Conservation (phyloP, 2,113 vertebrate species). For the Alligator mississippiensis region DNA sequence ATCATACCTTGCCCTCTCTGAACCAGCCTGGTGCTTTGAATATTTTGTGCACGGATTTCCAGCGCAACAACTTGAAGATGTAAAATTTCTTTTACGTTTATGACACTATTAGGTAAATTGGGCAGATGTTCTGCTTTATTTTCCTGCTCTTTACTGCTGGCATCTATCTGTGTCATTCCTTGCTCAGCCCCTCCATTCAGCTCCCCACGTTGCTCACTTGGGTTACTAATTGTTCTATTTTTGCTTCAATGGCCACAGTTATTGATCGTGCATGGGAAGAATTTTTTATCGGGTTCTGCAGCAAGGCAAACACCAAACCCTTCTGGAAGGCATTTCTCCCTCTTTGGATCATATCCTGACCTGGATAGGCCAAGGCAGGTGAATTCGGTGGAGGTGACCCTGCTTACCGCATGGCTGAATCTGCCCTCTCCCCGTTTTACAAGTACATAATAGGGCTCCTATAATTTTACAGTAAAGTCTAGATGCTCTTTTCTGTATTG, state of each 20-base stretch:
- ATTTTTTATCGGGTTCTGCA: neutral
- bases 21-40: neutral
- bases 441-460: neutral
- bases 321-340: neutral
- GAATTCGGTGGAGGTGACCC: neutral
- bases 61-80: neutral
- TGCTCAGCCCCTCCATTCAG: neutral
- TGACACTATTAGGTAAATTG: constrained; percentile 30
- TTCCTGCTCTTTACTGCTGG: constrained; percentile 1
- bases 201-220: neutral
- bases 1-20: neutral
- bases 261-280: neutral
- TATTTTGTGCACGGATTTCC: neutral
- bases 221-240: constrained; percentile 14
- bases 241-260: neutral
- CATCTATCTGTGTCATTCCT: constrained; percentile 25
- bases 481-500: neutral
- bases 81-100: constrained; percentile 14
- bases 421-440: neutral
- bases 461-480: neutral
- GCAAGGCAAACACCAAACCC: neutral
- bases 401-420: neutral
- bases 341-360: neutral
- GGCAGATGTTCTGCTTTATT: constrained; percentile 30
- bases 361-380: fast-evolving